Percentiles rank a stretch among this genome's conserved stretches.
These are phyloP conservation scores for Acanthosepion lycidas DNA, from an alignment of 2,888 invertebrate species.

Conservation along the genomic window DNA sequence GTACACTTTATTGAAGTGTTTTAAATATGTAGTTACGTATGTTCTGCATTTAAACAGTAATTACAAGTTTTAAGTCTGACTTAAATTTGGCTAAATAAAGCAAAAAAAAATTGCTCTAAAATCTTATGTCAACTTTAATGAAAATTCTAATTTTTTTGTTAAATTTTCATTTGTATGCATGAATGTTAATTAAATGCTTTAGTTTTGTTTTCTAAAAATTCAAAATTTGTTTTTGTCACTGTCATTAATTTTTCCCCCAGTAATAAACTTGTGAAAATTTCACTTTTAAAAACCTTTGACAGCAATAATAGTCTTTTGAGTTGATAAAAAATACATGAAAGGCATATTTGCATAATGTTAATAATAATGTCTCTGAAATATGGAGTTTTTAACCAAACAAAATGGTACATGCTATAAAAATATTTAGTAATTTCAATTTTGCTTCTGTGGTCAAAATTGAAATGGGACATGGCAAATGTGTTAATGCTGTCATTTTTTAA, in stretches of 20 bases:
- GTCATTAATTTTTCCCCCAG: not conserved
- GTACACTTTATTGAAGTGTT: not conserved
- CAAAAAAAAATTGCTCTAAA: not conserved
- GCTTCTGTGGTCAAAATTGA: not conserved
- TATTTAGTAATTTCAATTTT: not conserved
- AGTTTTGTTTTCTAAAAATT: not conserved
- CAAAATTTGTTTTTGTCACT: not conserved
- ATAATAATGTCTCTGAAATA: too few species aligned
- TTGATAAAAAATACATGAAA: not conserved
- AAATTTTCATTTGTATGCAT: not conserved
- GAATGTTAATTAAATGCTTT: not conserved
- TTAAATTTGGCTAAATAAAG: too few species aligned
- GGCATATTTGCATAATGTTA: not conserved
- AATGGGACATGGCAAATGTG: not conserved
- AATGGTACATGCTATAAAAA: not conserved
- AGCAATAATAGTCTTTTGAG: not conserved
- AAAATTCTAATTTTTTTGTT: not conserved
- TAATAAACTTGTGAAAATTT: not conserved
- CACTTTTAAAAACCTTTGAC: not conserved
- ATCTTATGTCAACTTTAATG: not conserved
- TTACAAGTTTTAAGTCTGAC: not conserved
- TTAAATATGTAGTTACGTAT: not conserved
- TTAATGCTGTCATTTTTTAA: not conserved
- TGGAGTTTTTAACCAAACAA: not conserved
- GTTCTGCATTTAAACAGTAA: too few species aligned